Conservation (phyloP, 2,797 vertebrate species). For the Botia kubotai region DNA sequence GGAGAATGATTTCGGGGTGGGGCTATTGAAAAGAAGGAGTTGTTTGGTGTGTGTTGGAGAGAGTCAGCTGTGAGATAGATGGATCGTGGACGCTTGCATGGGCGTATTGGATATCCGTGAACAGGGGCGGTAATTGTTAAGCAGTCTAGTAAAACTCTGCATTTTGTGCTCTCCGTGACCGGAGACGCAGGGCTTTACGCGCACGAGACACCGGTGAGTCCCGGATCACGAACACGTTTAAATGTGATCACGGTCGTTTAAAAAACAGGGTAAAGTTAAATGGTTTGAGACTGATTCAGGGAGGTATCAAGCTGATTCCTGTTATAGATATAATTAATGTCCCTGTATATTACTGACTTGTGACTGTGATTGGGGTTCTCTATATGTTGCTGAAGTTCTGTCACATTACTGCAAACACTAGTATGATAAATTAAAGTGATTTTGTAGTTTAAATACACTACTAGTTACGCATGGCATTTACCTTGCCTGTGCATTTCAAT, state of each 20-base stretch:
- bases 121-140: constrained; percentile 10
- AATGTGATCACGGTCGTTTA: neutral
- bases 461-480: no score
- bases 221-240: neutral
- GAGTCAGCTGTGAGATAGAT: constrained; percentile 47
- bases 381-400: neutral
- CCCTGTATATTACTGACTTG: neutral
- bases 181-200: neutral
- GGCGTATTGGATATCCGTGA: constrained; percentile 25
- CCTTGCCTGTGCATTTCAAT: neutral
- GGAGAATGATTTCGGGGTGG: constrained; percentile 5
- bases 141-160: neutral
- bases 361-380: neutral
- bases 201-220: constrained; percentile 12
- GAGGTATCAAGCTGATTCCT: neutral
- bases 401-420: neutral
- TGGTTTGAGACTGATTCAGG: neutral
- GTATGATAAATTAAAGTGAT: constrained; percentile 2
- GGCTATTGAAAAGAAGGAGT: constrained; percentile 62
- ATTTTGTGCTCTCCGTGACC: constrained; percentile 4
- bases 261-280: constrained; percentile 14
- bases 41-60: constrained; percentile 45
- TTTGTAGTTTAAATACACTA: neutral
- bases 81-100: constrained; percentile 18
- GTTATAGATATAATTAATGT: neutral